These are phyloP conservation scores for Rhynchophorus ferrugineus DNA, from an alignment of 1,140 invertebrate genomes.

Conservation along the genomic window DNA sequence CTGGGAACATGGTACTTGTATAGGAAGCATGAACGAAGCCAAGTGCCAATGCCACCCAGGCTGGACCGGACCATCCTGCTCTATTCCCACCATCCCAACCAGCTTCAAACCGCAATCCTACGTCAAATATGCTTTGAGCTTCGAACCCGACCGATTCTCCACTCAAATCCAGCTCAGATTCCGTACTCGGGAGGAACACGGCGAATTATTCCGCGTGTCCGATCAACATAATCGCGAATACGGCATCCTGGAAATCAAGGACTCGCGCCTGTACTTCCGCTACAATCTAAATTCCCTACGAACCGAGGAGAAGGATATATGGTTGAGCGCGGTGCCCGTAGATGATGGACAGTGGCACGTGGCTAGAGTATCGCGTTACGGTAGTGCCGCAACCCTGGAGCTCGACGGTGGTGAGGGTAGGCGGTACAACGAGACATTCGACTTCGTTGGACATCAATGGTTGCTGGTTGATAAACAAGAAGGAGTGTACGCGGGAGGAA, in stretches of 20 bases:
- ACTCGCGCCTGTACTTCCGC: slow-evolving; percentile 80
- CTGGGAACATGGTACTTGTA: slow-evolving; percentile 87
- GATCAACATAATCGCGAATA: slow-evolving; percentile 94
- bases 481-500: slow-evolving; percentile 89
- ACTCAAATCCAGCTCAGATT: slow-evolving; percentile 89
- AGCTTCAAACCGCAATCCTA: slow-evolving; percentile 90
- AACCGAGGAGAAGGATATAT: slow-evolving; percentile 82
- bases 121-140: slow-evolving; percentile 90
- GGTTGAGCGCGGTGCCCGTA: slow-evolving; percentile 81
- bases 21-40: slow-evolving; percentile 81
- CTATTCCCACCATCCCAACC: slow-evolving; percentile 73
- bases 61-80: slow-evolving; percentile 82
- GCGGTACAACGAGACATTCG: slow-evolving; percentile 89
- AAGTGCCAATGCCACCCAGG: slow-evolving; percentile 88
- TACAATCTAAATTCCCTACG: slow-evolving; percentile 89
- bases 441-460: slow-evolving; percentile 86
- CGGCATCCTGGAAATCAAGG: slow-evolving; percentile 87
- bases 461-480: slow-evolving; percentile 88
- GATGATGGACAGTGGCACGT: slow-evolving; percentile 98
- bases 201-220: slow-evolving; percentile 85
- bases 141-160: slow-evolving; percentile 85
- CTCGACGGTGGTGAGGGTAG: slow-evolving; percentile 92
- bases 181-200: slow-evolving; percentile 84
- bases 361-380: slow-evolving; percentile 80
- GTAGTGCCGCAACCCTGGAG: slow-evolving; percentile 87